Percentiles rank a stretch among this genome's conserved stretches.
Evolutionary conservation across 2,888 invertebrate species (phyloP).

Genomic region (Nycteola revayana): DNA sequence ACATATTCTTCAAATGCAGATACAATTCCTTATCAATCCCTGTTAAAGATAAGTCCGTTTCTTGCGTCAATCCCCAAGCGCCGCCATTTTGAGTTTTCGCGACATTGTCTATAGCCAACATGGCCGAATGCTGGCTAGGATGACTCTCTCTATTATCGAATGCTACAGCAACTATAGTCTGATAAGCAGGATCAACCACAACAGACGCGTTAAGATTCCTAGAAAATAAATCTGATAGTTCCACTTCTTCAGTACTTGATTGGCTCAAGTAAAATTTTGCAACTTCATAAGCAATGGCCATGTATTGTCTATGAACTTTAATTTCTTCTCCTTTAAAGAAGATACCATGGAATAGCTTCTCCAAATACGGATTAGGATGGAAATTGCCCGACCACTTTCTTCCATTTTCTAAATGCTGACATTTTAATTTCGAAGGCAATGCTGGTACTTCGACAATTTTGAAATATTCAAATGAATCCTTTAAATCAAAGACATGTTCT

Average conservation of each 20-base stretch:
- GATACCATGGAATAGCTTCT: slow-evolving; percentile 83
- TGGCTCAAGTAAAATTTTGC: slow-evolving; percentile 52
- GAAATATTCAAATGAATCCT: slow-evolving; percentile 73
- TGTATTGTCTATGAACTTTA: slow-evolving; percentile 79
- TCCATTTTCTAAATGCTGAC: slow-evolving; percentile 84
- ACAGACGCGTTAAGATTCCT: slow-evolving; percentile 63
- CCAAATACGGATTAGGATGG: slow-evolving; percentile 89
- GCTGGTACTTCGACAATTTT: slow-evolving; percentile 82
- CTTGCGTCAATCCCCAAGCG: slow-evolving; percentile 72
- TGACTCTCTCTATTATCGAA: slow-evolving; percentile 81
- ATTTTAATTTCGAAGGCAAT: slow-evolving; percentile 83
- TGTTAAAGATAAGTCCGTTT: slow-evolving; percentile 19
- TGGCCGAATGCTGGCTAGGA: slow-evolving; percentile 91
- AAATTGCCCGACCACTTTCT: slow-evolving; percentile 92
- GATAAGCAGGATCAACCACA: slow-evolving; percentile 87
- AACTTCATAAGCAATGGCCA: slow-evolving; percentile 81
- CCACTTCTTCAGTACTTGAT: slow-evolving; percentile 6
- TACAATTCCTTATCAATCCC: slow-evolving; percentile 70
- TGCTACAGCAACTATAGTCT: slow-evolving; percentile 86
- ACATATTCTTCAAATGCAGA: slow-evolving; percentile 51
- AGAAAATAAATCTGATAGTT: slow-evolving; percentile 24
- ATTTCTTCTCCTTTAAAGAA: slow-evolving; percentile 82
- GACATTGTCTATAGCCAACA: slow-evolving; percentile 93
- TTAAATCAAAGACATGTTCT: slow-evolving; percentile 68
- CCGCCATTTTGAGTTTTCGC: slow-evolving; percentile 92